A percentile compares a stretch with the other conserved stretches of the same genome.
These are phyloP conservation scores for Notospermus geniculatus DNA, from an alignment of 1,140 invertebrate species.

Conservation along the genomic window DNA sequence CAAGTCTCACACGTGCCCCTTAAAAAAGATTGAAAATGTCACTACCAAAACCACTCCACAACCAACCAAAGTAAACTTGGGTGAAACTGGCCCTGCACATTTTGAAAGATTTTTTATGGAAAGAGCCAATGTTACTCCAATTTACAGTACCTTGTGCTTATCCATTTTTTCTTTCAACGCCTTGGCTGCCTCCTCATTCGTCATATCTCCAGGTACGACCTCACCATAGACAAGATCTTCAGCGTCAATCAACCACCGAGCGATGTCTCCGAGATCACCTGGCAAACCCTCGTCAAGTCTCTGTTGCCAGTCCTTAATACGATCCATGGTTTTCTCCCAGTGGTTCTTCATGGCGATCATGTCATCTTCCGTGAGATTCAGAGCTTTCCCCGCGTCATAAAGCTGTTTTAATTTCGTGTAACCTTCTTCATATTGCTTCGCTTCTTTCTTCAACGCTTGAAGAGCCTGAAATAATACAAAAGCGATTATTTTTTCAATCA, in stretches of 20 bases:
- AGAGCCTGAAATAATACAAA: constrained; percentile 36
- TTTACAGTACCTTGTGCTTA: constrained; percentile 73
- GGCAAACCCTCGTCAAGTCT: constrained; percentile 73
- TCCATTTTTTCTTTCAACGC: constrained; percentile 83
- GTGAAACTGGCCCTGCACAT: too few species aligned
- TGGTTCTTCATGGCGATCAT: constrained; percentile 36
- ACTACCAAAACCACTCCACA: too few species aligned
- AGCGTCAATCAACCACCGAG: constrained; percentile 78
- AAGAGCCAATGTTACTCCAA: too few species aligned
- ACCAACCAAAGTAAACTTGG: too few species aligned
- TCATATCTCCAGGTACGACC: constrained; percentile 66
- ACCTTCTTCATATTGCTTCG: constrained; percentile 38
- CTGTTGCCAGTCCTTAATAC: constrained; percentile 13
- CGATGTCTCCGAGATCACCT: constrained; percentile 74
- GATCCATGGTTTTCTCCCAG: constrained; percentile 37
- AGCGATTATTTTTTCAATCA: too few species aligned
- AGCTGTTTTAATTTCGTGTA: constrained; percentile 41
- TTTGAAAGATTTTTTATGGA: neutral
- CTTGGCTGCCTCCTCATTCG: constrained; percentile 82
- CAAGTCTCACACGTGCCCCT: too few species aligned
- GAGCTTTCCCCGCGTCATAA: constrained; percentile 31
- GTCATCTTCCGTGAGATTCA: constrained; percentile 33
- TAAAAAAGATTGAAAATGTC: neutral
- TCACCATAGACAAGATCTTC: constrained; percentile 76
- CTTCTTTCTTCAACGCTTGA: constrained; percentile 44